Evolutionary conservation across 2,797 vertebrate genomes (phyloP).

Genomic region (Microtus agrestis): DNA sequence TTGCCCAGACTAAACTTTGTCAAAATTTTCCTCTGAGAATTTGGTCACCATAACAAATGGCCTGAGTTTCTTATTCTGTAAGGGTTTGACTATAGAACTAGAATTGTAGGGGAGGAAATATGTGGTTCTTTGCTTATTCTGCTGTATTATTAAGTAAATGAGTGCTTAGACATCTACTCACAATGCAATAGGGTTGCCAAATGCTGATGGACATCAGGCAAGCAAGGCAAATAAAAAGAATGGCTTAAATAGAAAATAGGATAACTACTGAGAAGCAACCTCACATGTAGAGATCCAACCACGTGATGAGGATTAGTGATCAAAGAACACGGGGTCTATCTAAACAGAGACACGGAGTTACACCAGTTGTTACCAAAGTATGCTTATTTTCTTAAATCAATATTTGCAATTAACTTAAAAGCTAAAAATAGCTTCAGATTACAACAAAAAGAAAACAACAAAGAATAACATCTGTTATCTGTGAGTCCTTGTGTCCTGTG

Average conservation of each 20-base stretch:
- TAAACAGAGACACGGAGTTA: not conserved
- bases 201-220: not conserved
- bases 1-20: not conserved
- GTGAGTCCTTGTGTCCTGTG: not conserved
- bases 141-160: not conserved
- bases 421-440: not conserved
- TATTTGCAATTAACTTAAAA: slow-evolving; percentile 28
- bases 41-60: not conserved
- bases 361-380: not conserved
- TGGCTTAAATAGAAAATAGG: not conserved
- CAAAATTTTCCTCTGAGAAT: not conserved
- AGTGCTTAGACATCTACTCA: not conserved
- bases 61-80: not conserved
- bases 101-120: not conserved
- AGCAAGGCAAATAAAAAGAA: slow-evolving; percentile 6
- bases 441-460: not conserved
- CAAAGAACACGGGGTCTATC: not conserved
- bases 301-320: not conserved
- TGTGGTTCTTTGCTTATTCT: slow-evolving; percentile 17
- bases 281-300: not conserved
- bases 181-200: not conserved
- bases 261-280: not conserved
- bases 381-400: not conserved
- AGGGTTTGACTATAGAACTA: not conserved
- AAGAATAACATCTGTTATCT: slow-evolving; percentile 19